phyloP scores from a whole-genome alignment of 2,888 invertebrate species.

The Cephalotes varians region DNA sequence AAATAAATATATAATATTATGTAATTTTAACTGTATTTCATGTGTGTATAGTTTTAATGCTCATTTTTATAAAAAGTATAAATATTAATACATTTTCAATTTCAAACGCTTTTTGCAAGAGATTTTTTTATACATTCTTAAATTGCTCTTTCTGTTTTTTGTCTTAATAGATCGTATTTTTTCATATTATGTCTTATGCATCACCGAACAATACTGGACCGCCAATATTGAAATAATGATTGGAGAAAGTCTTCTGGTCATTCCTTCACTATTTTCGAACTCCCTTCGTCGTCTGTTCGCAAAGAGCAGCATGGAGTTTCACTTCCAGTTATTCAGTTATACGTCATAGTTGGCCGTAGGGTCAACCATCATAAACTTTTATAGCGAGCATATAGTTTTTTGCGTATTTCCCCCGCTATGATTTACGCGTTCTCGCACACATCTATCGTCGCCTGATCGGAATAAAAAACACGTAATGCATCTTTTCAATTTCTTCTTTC shows the following conservation, averaged over 20 bases:
- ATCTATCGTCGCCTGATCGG: constrained; percentile 14
- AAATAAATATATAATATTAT: not conserved
- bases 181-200: constrained; percentile 47
- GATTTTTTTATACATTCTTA: not conserved
- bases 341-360: constrained; percentile 49
- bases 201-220: constrained; percentile 71
- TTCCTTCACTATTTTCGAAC: constrained; percentile 43
- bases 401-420: constrained; percentile 79
- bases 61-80: not conserved
- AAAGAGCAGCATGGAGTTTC: constrained; percentile 71
- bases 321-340: constrained; percentile 74
- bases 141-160: not conserved
- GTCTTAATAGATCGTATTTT: constrained; percentile 66
- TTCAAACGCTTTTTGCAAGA: not conserved
- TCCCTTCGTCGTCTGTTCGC: constrained; percentile 52
- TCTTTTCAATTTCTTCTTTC: constrained; percentile 11
- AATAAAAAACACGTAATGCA: constrained; percentile 65
- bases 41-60: not conserved
- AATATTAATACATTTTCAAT: no score
- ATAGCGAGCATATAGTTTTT: constrained; percentile 82
- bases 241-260: constrained; percentile 48
- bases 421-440: constrained; percentile 81
- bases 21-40: not conserved
- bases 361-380: constrained; percentile 83
- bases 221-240: constrained; percentile 77